Base-by-base conservation (phyloP, 2,888 invertebrate genomes). In the Orthosia cruda region DNA sequence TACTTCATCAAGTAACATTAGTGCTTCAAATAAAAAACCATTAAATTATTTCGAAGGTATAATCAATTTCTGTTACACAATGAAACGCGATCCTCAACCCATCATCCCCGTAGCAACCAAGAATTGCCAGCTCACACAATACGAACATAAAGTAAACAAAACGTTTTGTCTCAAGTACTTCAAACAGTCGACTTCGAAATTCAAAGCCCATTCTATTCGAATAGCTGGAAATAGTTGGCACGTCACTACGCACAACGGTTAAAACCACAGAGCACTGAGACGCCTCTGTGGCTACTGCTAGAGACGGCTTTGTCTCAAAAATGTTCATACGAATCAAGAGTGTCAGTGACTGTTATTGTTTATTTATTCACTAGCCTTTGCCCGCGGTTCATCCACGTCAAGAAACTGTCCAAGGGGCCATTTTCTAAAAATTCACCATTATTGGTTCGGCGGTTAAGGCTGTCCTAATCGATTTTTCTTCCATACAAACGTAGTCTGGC, bases 161-260 rank as follows among this genome's bases (percentile, higher is more conserved):
- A 74, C 67, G 40, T 40, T 50, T 13, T 13, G 20, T 52, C 57
- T 12, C 52, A 52, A 74, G 13, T 49, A 54, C 40, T 77, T 54
- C 52, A 23, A 75, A 54, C 20, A 47, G 49, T 67, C 18, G 16
- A 63, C 40, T 65, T 83, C 63, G 58, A 71, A 65, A 23, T 68
- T 83, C 59, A 50, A 68, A 66, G 49, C 32, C 64, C 65, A 74
- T 71, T 63, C 49, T 40, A 74, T 72, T 58, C 63, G 61, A 69
- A 73, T 83, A 62, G 62, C 82, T 61, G 72, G 62, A 59, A 71
- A 71, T 81, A 83, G 86, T 87, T 71, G 70, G 81, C 76, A 79
- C 85, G 61, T 81, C 87, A 86, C 85, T 88, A 86, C 72, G 77
- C 77, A 71, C 70, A 26, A 40, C 40, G 40, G 57, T 67, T 66